These are phyloP conservation scores for Drosophila pegasa DNA, from an alignment of 2,888 invertebrate genomes.

Conservation along the genomic window DNA sequence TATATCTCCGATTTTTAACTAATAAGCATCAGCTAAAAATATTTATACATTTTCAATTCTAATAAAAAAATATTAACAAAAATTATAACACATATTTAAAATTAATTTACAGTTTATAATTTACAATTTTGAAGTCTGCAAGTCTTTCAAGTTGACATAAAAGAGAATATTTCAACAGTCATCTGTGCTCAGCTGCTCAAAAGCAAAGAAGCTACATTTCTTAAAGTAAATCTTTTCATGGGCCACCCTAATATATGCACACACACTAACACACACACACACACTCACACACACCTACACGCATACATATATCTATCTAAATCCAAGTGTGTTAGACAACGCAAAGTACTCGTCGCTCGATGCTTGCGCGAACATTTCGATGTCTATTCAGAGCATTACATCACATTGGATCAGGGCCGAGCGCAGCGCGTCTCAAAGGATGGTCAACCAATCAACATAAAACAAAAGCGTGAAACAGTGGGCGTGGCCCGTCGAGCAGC, in stretches of 20 bases:
- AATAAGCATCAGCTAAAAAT: too few species aligned
- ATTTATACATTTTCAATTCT: too few species aligned
- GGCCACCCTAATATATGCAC: not conserved
- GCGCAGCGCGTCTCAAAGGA: constrained; percentile 23
- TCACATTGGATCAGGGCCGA: constrained; percentile 15
- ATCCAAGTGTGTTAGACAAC: not conserved
- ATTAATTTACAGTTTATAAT: too few species aligned
- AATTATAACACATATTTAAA: too few species aligned
- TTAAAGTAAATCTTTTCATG: not conserved
- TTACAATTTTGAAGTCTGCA: too few species aligned
- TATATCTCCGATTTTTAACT: too few species aligned
- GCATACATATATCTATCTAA: not conserved
- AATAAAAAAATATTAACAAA: too few species aligned
- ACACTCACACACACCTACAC: not conserved
- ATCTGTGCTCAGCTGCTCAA: too few species aligned
- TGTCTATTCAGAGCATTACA: constrained; percentile 21
- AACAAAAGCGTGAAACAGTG: constrained; percentile 63
- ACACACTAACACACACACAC: not conserved
- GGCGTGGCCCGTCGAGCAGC: constrained; percentile 26
- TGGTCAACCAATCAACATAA: constrained; percentile 74
- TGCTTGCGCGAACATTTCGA: constrained; percentile 26
- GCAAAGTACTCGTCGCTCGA: constrained; percentile 21
- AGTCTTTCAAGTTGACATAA: too few species aligned
- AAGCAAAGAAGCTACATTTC: too few species aligned
- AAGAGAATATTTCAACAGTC: too few species aligned